Base-by-base conservation (phyloP, 1,140 invertebrate genomes). In the Pararge aegeria region DNA sequence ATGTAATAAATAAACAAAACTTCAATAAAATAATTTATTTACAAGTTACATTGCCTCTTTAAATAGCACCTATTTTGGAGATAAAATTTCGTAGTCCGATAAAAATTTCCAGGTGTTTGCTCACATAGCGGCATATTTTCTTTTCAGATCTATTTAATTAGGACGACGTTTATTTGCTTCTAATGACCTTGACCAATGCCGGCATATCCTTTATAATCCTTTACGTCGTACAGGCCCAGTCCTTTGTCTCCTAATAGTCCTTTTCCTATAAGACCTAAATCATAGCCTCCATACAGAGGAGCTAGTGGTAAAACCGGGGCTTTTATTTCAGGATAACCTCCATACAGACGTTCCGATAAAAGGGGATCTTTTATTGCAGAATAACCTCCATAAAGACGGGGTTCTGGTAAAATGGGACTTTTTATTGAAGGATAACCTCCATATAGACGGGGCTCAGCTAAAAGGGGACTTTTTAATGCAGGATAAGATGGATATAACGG, bases 71-170 rank as follows among this genome's bases (percentile, higher is more conserved):
- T 10, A 19, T n/a, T 37, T 37, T 37, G 4, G 3, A 37, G 13
- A 5, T 16, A 42, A 18, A 42, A 19, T 1, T 42, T 42, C 18
- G 18, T 7, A 18, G 18, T 5, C 15, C 38, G 13, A 16, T 13
- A 18, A 42, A 5, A 42, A n/a, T 9, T 15, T n/a, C 13, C 10
- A 4, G 38, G 55, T 29, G 44, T 51, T 34, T 20, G 0, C n/a
- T n/a, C n/a, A 49, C 55, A 52, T 67, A 63, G 65, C 65, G 65
- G 60, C 61, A 63, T 67, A 59, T 63, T 61, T 37, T 13, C 24
- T 50, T 34, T 19, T 19, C 15, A 37, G 12, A 12, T 37, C 34
- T n/a, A 7, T 42, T 19, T 1, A 1, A 42, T 42, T 18, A 5
- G n/a, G 38, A 7, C 30, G 10, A 42, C 0, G 38, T 16, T 42